A percentile compares a stretch with the other conserved stretches of the same genome.
Evolutionary conservation across 2,113 vertebrate species (phyloP).

Genomic region (Vanacampus margaritifer): DNA sequence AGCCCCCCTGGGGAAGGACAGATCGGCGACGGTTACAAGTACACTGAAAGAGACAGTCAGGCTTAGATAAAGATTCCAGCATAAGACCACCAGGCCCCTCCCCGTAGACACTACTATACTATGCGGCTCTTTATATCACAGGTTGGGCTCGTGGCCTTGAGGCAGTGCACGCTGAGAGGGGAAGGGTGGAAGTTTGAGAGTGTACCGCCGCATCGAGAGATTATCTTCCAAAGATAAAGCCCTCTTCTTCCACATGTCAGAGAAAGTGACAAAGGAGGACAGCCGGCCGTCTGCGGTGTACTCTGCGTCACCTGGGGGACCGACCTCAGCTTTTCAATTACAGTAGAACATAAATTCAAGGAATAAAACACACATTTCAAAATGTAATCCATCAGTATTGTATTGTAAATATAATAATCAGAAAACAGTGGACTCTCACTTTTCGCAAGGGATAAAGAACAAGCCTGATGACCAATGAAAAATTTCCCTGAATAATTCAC

Average conservation of each 20-base stretch:
- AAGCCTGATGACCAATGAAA: too few species aligned
- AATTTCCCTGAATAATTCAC: too few species aligned
- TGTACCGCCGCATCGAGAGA: slow-evolving; percentile 6
- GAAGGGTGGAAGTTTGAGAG: slow-evolving; percentile 26
- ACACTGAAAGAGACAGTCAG: slow-evolving; percentile 44
- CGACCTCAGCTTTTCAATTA: too few species aligned
- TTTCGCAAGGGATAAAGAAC: too few species aligned
- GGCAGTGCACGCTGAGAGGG: slow-evolving; percentile 43
- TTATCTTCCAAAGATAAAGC: slow-evolving; percentile 59
- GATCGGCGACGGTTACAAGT: slow-evolving; percentile 44
- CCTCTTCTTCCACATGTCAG: slow-evolving; percentile 60
- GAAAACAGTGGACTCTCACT: too few species aligned
- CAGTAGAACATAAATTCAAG: too few species aligned
- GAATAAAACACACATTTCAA: too few species aligned
- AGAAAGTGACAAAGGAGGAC: slow-evolving; percentile 70
- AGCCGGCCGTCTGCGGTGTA: slow-evolving; percentile 22
- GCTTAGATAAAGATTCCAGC: slow-evolving; percentile 42
- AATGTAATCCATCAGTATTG: too few species aligned
- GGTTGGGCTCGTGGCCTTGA: slow-evolving; percentile 56
- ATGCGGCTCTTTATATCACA: slow-evolving; percentile 55
- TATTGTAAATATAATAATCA: too few species aligned
- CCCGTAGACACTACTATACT: neutral
- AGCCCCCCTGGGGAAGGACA: slow-evolving; percentile 71
- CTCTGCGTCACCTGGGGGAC: slow-evolving; percentile 43
- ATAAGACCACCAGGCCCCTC: slow-evolving; percentile 51